phyloP scores from a whole-genome alignment of 2,797 vertebrate genomes.

The Zalophus californianus region DNA sequence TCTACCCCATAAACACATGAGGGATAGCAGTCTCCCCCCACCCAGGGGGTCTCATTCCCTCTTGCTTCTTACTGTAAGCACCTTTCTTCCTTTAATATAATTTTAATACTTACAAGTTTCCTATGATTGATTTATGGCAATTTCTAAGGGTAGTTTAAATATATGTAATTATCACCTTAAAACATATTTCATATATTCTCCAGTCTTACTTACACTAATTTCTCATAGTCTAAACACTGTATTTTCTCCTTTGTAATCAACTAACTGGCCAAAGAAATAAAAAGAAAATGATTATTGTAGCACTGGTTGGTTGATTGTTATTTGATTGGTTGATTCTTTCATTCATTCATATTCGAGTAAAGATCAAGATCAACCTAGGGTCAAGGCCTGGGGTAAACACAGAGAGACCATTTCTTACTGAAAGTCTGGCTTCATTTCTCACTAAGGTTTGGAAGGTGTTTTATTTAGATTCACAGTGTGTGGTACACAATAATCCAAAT shows the following conservation, averaged over 20 bases:
- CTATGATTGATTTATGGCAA: not conserved
- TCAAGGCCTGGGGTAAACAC: not conserved
- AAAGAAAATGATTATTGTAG: not conserved
- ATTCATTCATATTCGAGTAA: not conserved
- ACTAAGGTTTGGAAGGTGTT: not conserved
- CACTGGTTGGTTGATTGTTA: not conserved
- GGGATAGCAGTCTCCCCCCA: rapidly evolving
- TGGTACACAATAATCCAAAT: not conserved
- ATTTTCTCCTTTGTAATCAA: conserved; percentile 1
- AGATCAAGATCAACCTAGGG: not conserved
- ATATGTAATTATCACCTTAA: not conserved
- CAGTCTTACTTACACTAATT: not conserved
- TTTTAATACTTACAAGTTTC: not conserved
- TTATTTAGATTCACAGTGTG: not conserved
- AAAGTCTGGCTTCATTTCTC: not conserved
- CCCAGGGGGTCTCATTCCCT: not conserved
- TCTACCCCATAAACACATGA: not conserved
- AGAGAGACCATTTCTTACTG: not conserved
- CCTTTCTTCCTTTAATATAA: not conserved
- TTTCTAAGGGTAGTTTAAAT: not conserved
- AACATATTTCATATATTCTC: not conserved
- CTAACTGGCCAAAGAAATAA: not conserved
- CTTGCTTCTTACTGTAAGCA: rapidly evolving
- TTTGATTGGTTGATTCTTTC: not conserved
- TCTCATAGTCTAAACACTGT: not conserved